Evolutionary conservation across 2,797 vertebrate species (phyloP).

Genomic region (Amblyraja radiata): DNA sequence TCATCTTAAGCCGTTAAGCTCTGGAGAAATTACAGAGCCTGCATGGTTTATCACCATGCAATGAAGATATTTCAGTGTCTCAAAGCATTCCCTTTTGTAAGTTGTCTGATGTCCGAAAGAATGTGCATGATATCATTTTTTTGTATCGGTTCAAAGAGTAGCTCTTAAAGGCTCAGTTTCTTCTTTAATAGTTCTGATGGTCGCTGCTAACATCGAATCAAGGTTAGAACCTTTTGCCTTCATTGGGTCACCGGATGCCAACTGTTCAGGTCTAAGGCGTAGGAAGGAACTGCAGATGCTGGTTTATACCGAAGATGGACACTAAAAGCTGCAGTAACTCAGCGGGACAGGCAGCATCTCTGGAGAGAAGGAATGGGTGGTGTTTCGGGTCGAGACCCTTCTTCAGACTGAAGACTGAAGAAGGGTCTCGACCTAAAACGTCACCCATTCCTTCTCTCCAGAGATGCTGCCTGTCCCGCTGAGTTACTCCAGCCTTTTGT

Average conservation of each 20-base stretch:
- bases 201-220: neutral
- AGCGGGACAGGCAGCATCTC: too few relatives aligned
- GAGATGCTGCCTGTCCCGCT: too few relatives aligned
- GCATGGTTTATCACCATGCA: neutral
- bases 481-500: too few relatives aligned
- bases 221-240: neutral
- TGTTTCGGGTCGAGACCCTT: too few relatives aligned
- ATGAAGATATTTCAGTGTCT: neutral
- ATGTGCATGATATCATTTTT: neutral
- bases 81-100: neutral
- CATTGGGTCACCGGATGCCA: neutral
- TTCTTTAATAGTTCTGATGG: neutral
- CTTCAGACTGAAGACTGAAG: too few relatives aligned
- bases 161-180: neutral
- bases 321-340: too few relatives aligned
- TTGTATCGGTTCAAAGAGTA: neutral
- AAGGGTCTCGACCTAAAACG: too few relatives aligned
- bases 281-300: too few relatives aligned
- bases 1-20: neutral
- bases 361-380: too few relatives aligned
- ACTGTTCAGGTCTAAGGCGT: neutral
- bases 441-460: too few relatives aligned
- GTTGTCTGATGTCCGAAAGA: neutral
- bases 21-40: neutral
- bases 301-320: too few relatives aligned